phyloP scores from a whole-genome alignment of 2,797 vertebrate genomes.

The Microtus agrestis region DNA sequence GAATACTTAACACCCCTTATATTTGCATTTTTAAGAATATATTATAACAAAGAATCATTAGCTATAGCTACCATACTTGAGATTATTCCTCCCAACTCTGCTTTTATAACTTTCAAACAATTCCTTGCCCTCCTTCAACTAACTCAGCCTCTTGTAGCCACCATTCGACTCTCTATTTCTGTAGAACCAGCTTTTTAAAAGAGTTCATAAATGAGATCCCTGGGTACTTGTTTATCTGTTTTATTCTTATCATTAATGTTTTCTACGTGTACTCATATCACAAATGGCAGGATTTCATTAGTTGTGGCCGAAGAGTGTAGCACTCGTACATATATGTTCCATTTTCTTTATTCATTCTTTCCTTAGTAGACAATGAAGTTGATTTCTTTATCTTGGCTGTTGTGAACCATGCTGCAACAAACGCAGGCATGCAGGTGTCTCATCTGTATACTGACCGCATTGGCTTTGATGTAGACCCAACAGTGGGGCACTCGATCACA shows the following conservation, averaged over 20 bases:
- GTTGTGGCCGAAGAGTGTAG: neutral
- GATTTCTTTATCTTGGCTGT: neutral
- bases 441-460: neutral
- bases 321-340: too few species aligned
- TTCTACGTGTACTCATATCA: neutral
- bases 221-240: neutral
- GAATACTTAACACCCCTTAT: neutral
- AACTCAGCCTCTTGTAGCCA: neutral
- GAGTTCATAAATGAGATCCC: neutral
- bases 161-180: neutral
- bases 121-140: neutral
- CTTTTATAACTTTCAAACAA: neutral
- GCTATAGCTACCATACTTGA: neutral
- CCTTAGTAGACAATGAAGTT: neutral
- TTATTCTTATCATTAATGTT: neutral
- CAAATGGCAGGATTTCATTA: neutral
- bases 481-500: neutral
- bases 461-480: too few species aligned
- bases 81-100: neutral
- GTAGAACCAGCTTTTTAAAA: neutral
- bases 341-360: neutral
- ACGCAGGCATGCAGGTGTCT: neutral
- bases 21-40: neutral
- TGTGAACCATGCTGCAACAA: neutral
- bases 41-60: neutral